These are phyloP conservation scores for Orchesella cincta DNA, from an alignment of 1,140 invertebrate genomes.

Conservation along the genomic window DNA sequence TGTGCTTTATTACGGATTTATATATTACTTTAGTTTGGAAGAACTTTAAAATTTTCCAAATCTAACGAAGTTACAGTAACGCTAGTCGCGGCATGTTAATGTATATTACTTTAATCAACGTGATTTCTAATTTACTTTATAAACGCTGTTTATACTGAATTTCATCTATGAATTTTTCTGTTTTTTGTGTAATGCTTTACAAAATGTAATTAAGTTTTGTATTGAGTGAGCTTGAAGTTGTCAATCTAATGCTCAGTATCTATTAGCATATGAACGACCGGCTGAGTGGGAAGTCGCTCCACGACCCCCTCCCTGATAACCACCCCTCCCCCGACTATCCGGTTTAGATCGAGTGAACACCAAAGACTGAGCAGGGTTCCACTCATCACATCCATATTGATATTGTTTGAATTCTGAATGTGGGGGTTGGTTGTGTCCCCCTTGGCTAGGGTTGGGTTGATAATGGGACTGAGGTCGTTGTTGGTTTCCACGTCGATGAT, in stretches of 20 bases:
- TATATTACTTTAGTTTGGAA: no score
- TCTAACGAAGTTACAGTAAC: no score
- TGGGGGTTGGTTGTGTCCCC: constrained; percentile 13
- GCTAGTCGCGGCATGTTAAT: no score
- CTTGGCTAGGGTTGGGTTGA: background rate
- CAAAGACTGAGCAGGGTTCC: constrained; percentile 33
- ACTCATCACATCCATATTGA: constrained; percentile 6
- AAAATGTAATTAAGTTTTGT: background rate
- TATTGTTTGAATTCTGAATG: background rate
- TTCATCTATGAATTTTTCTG: no score
- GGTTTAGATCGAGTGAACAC: constrained; percentile 34
- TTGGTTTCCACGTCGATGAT: constrained; percentile 6
- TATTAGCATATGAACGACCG: background rate
- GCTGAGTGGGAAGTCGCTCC: background rate
- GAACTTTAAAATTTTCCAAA: no score
- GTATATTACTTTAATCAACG: no score
- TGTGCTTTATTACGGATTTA: no score
- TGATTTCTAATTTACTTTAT: no score
- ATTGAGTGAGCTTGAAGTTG: background rate
- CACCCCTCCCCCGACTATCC: background rate
- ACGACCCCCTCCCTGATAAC: background rate
- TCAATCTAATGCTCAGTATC: background rate
- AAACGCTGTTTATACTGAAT: no score
- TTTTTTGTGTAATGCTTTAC: background rate
- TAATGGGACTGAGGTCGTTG: background rate